Percentiles rank a stretch among this genome's conserved stretches.
These are phyloP conservation scores for Diadromus collaris DNA, from an alignment of 2,888 invertebrate species.

Conservation along the genomic window DNA sequence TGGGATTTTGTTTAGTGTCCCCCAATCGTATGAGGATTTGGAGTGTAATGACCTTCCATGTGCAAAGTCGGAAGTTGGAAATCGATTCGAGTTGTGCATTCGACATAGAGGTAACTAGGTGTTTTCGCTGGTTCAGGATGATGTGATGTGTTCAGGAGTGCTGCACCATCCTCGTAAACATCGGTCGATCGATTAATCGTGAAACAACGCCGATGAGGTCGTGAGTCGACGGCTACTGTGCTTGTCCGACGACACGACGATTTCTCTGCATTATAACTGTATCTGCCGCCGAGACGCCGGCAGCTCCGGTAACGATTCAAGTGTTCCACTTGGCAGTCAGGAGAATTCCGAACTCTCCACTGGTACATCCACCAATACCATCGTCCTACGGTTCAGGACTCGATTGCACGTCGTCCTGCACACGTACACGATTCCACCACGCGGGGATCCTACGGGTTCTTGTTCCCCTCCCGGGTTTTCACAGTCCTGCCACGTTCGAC, in stretches of 20 bases:
- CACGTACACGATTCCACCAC: conserved; percentile 26
- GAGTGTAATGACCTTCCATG: background rate
- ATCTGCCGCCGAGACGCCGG: conserved; percentile 21
- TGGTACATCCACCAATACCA: conserved; percentile 8
- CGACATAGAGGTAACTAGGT: background rate
- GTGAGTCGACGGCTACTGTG: conserved; percentile 18
- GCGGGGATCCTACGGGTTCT: background rate
- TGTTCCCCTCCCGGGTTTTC: conserved; percentile 17
- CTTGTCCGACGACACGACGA: conserved; percentile 15
- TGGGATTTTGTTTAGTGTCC: too few relatives aligned
- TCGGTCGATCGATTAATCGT: conserved; percentile 35
- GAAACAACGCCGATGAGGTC: conserved; percentile 25
- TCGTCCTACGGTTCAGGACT: conserved; percentile 17
- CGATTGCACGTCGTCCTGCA: conserved; percentile 3
- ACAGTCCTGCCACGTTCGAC: conserved; percentile 48
- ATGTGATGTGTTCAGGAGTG: background rate
- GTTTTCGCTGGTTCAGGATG: background rate
- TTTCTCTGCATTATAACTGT: conserved; percentile 13
- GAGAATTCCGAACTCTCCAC: conserved; percentile 37
- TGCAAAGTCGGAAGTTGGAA: background rate
- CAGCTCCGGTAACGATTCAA: conserved; percentile 32
- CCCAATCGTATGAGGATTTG: background rate
- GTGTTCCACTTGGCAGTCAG: conserved; percentile 52
- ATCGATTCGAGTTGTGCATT: background rate
- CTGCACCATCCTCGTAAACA: conserved; percentile 11